Base-by-base conservation (phyloP, 2,888 invertebrate species). In the Lypha dubia region DNA sequence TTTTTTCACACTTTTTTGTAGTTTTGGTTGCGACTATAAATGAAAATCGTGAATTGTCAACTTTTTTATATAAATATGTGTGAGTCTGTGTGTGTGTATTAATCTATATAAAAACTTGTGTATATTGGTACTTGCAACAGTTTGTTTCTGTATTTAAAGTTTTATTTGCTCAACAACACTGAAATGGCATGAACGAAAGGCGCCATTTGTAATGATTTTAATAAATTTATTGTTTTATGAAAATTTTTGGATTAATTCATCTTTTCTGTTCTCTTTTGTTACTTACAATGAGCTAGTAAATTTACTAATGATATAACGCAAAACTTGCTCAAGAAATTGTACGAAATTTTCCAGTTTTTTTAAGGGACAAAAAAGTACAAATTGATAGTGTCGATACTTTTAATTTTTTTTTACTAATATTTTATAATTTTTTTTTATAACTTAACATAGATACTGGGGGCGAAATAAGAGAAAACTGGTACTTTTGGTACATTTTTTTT, bases 101-200 rank as follows among this genome's bases (percentile, higher is more conserved):
- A 51, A 20, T n/a, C n/a, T 58, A 6, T 58, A 44, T 11, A 11
- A n/a, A 1, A 41, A 13, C 2, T 7, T 17, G 17, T 60, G 17
- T 49, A 15, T 56, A 4, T 13, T 17, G 5, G 6, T 17, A 35
- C 28, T 8, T 58, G 58, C 17, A 32, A 17, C 17, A 35, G 24
- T 7, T 17, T 9, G 9, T 9, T 35, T 15, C 4, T 46, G 44
- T 32, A 17, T 7, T 32, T 11, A 41, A 46, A 51, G 24, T 49
- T 73, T 38, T 74, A 22, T 74, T 63, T 63, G 63, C 38, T 51
- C 73, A 51, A 62, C 51, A 74, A 62, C 51, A 63, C 44, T 65
- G 15, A 32, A 73, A 60, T 22, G 17, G 32, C n/a, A n/a, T n/a
- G n/a, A n/a, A n/a, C n/a, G 17, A 11, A 60, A 32, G 32, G 46